Evolutionary conservation across 92 coral and sea anemone genomes (phyloP), one percentile per base, ranked within the genome.

Genomic region (Scolanthus callimorphus): DNA sequence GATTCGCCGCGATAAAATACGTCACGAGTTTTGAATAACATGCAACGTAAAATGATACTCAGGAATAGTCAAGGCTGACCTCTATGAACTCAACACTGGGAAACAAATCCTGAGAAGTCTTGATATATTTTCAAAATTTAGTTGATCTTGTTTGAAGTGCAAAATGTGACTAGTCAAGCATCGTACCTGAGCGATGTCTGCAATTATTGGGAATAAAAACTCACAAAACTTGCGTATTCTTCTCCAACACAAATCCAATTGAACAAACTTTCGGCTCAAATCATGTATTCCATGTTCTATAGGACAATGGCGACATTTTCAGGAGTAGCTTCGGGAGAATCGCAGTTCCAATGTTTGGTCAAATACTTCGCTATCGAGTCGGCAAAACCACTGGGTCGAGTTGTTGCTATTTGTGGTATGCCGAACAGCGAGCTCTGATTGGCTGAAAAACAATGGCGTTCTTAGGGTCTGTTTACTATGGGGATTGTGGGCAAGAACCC

Each of bases 331-430:
- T 6, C 8, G 8, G 8, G 8, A 34, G 41, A 34, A 34, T 6
- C 15, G 41, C n/a, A 34, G 6, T 34, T 6, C 6, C 6, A 34
- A 34, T 34, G 15, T 6, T 34, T 34, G 15, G 41, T 6, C 41
- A 34, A 34, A 34, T 34, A 34, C 41, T 34, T 34, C n/a, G 41
- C 41, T 34, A 34, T 6, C 41, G 41, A 34, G 41, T 34, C 15
- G 6, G 41, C 15, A 6, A 34, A 15, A 34, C 41, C 41, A 15
- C 41, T 34, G 53, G 73, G 25, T 39, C 53, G 39, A 50, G 62
- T 66, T 55, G 63, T 55, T 66, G 73, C 43, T 59, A 66, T 66
- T 54, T 51, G 49, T 51, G 73, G 73, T 51, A 66, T 66, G 73
- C 25, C 22, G 59, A 28, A 25, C 23, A 31, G 1, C 2, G 20